Evolutionary conservation across 30 jellyfish, hydroid and myxozoan species (phyloP), one percentile per base, ranked within the genome.

Genomic region (Sanderia malayensis): DNA sequence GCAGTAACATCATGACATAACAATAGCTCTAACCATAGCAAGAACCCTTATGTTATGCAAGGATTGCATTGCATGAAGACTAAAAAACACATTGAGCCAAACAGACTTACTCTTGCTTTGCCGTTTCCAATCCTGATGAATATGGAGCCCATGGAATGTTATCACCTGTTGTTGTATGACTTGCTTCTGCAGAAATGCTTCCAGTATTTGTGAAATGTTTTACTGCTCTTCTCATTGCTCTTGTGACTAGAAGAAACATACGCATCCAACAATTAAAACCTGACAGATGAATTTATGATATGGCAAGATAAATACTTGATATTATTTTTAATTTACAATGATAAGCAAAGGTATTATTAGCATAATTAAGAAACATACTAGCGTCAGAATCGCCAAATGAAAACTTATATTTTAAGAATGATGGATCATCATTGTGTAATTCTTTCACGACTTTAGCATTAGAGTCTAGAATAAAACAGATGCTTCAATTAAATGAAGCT

Each of bases 341-440:
- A n/a, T n/a, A n/a, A n/a, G n/a, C n/a, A n/a, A n/a, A n/a, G n/a
- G n/a, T n/a, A n/a, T n/a, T n/a, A n/a, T n/a, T n/a, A n/a, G n/a
- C n/a, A n/a, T n/a, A n/a, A n/a, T n/a, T n/a, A n/a, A n/a, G n/a
- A n/a, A n/a, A n/a, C 95, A 71, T 64, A 90, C 98, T 63, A 45
- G 83, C 87, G 21, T 83, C 96, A 32, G 80, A 95, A 41, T 79
- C 80, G 18, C 66, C 66, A 53, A 22, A 90, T 46, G 98, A 90
- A 73, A 90, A 90, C 61, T 90, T 90, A 73, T 90, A 90, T 71
- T 79, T 83, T 37, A 90, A 31, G 68, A 74, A 90, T 0, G 87
- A 69, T 17, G 96, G 96, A 74, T 90, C 95, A 28, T 93, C 88
- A 55, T 90, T 90, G 85, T 90, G 98, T 4, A 90, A 61, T 22